Evolutionary conservation across 2,113 vertebrate genomes (phyloP).

Genomic region (Pachycephala philippinensis): DNA sequence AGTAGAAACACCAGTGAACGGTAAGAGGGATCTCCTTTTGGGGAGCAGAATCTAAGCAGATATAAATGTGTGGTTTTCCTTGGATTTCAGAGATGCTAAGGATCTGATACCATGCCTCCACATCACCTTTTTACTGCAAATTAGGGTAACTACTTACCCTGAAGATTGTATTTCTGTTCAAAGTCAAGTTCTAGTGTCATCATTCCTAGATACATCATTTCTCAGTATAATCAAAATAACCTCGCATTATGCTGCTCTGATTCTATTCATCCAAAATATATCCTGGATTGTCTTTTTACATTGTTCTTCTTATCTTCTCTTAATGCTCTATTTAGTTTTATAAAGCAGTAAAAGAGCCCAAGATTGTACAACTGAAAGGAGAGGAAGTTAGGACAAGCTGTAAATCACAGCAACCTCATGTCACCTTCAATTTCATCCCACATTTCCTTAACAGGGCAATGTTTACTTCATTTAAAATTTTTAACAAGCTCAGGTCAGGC

Average conservation of each 20-base stretch:
- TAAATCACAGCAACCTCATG: background rate
- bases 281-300: background rate
- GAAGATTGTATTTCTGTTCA: background rate
- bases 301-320: background rate
- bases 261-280: conserved; percentile 5
- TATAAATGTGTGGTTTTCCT: background rate
- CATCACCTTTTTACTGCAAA: background rate
- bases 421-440: background rate
- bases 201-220: background rate
- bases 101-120: background rate
- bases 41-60: background rate
- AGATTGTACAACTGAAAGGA: background rate
- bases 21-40: conserved; percentile 51
- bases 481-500: background rate
- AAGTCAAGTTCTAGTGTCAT: background rate
- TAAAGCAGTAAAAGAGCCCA: background rate
- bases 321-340: background rate
- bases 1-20: conserved; percentile 65
- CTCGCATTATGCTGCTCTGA: background rate
- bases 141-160: background rate
- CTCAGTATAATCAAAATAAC: background rate
- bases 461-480: background rate
- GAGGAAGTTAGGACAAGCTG: background rate
- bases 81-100: background rate
- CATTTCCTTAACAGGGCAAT: background rate